Evolutionary conservation across 2,113 vertebrate species (phyloP).

Genomic region (Gobiocypris rarus): DNA sequence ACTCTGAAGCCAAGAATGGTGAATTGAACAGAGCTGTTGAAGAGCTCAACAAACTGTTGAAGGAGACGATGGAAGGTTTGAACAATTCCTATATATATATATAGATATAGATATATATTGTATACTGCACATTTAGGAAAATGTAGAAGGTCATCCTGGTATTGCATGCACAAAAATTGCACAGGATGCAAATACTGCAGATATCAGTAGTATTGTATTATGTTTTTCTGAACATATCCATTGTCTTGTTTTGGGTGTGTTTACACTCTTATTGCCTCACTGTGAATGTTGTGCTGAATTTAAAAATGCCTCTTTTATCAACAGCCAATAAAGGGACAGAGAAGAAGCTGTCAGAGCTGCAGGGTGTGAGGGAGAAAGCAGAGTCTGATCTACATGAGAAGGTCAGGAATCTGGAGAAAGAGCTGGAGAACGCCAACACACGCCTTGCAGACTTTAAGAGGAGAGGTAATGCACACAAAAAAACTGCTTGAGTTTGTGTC

Average conservation of each 20-base stretch:
- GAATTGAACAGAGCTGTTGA: slow-evolving; percentile 91
- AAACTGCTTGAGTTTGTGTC: background rate
- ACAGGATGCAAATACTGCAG: background rate
- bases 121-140: background rate
- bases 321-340: slow-evolving; percentile 85
- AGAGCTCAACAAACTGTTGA: slow-evolving; percentile 88
- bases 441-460: slow-evolving; percentile 85
- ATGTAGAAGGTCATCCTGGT: background rate
- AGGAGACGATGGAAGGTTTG: slow-evolving; percentile 87
- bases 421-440: slow-evolving; percentile 88
- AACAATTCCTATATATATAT: background rate
- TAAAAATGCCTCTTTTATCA: background rate
- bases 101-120: too few species aligned
- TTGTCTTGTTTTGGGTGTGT: background rate
- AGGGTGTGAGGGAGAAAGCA: slow-evolving; percentile 75
- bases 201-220: background rate
- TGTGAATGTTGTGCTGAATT: background rate
- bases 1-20: slow-evolving; percentile 85
- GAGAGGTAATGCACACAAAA: slow-evolving; percentile 78
- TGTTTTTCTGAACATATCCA: background rate
- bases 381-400: slow-evolving; percentile 88
- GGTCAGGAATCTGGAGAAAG: slow-evolving; percentile 87
- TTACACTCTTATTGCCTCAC: background rate
- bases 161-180: background rate
- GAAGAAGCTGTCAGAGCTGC: slow-evolving; percentile 81